Evolutionary conservation across 2,888 invertebrate genomes (phyloP), one percentile per base, ranked within the genome.

Genomic region (Macaria notata): DNA sequence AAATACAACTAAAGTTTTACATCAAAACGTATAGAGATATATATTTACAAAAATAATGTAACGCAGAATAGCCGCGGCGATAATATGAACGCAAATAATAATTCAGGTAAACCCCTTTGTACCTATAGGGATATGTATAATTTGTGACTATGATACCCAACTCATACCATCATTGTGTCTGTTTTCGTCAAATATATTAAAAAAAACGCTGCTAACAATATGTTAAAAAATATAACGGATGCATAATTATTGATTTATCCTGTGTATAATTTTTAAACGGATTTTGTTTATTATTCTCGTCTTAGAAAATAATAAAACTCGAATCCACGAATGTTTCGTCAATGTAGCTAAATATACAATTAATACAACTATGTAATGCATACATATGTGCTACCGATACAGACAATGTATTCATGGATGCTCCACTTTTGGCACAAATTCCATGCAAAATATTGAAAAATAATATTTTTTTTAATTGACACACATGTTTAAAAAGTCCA

Each of bases 391-490:
- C 19, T 19, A 19, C 19, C 19, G 19, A 19, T 19, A 2, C 33
- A 36, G 33, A 36, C 33, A 7, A 19, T 36, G 33, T 6, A 36
- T 36, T 36, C 71, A 75, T 69, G 69, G 74, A 83, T 86, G 86
- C 87, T 88, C 86, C 87, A 64, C 70, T 81, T 90, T 90, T 90
- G 89, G 89, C 89, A 89, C 90, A 84, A 67, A 75, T 65, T 76
- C 74, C 71, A 73, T 75, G 70, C 76, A 76, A 80, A 83, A 83
- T 84, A 88, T 41, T n/a, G 41, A 41, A 8, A 41, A 4, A 7
- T 36, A 36, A 36, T 36, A 36, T 36, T 36, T 6, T 36, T 4
- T 6, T 7, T 36, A 36, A 36, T 2, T 36, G 7, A 36, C 5
- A 36, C 4, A 36, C 7, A 36, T 6, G 7, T 2, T 36, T 36